Conservation (phyloP, 2,797 vertebrate genomes). For the Oryzias dopingdopingensis region DNA sequence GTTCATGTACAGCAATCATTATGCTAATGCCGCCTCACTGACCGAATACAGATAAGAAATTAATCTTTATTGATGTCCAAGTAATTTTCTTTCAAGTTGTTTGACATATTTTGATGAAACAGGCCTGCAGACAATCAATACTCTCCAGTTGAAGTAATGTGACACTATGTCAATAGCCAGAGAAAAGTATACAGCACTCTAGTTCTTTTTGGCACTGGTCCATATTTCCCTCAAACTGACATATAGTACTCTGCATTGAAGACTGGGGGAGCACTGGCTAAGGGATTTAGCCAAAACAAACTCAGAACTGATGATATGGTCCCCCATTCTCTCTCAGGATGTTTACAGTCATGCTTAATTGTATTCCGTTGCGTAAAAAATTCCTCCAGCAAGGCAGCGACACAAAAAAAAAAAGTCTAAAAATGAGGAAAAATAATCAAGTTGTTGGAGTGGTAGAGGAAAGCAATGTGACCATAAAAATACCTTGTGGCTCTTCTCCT, state of each 20-base stretch:
- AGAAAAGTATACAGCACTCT: constrained; percentile 34
- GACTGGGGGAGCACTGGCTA: constrained; percentile 7
- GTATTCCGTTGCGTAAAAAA: constrained; percentile 9
- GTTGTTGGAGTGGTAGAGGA: too few species aligned
- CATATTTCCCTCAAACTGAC: constrained; percentile 50
- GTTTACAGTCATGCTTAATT: constrained; percentile 6
- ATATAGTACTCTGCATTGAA: constrained; percentile 23
- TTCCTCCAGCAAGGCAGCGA: constrained; percentile 18
- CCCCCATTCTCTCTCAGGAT: constrained; percentile 13
- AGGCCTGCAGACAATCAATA: constrained; percentile 51
- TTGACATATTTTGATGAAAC: constrained; percentile 61
- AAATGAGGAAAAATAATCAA: constrained; percentile 1
- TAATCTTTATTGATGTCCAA: constrained; percentile 65
- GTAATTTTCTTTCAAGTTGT: constrained; percentile 52
- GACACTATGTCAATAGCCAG: constrained; percentile 52
- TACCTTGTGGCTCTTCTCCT: too few species aligned
- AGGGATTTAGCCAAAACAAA: constrained; percentile 46
- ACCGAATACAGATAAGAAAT: constrained; percentile 49
- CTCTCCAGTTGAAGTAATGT: constrained; percentile 39
- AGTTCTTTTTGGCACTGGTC: constrained; percentile 45
- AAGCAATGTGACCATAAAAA: too few species aligned
- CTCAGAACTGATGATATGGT: constrained; percentile 21
- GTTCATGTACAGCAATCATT: constrained; percentile 52
- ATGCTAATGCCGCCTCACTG: constrained; percentile 51
- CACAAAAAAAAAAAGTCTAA: constrained; percentile 7